Conservation (phyloP, 2,888 invertebrate species). For the Tupiocoris notatus region DNA sequence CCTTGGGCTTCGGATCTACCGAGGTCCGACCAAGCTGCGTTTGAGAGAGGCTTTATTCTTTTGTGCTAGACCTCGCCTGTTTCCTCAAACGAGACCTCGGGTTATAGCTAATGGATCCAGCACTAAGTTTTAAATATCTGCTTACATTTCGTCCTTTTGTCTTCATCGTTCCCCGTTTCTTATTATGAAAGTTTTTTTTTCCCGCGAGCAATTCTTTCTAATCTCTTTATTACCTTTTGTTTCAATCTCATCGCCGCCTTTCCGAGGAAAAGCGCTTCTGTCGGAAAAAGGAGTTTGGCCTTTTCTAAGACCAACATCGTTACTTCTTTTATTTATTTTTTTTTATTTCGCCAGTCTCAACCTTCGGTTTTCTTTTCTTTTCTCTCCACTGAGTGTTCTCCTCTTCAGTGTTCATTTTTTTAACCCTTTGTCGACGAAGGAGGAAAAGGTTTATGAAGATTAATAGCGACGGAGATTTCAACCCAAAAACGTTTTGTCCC, state of each 20-base stretch:
- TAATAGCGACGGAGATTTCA: constrained; percentile 29
- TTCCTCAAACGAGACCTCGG: background rate
- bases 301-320: constrained; percentile 15
- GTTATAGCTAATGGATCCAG: constrained; percentile 20
- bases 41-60: background rate
- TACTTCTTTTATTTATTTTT: background rate
- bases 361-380: constrained; percentile 5
- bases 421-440: constrained; percentile 23
- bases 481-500: constrained; percentile 31
- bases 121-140: constrained; percentile 3
- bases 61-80: background rate
- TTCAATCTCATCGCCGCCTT: constrained; percentile 23
- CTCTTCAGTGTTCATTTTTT: constrained; percentile 6
- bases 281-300: constrained; percentile 16
- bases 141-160: constrained; percentile 12
- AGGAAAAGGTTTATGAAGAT: constrained; percentile 33
- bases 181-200: constrained; percentile 12
- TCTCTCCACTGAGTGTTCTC: background rate
- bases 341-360: constrained; percentile 9
- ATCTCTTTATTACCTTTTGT: constrained; percentile 37
- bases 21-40: background rate
- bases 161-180: background rate
- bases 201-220: background rate
- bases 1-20: background rate
- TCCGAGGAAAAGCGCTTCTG: background rate